phyloP scores from a whole-genome alignment of 1,140 invertebrate species.

The Eriosoma lanigerum region DNA sequence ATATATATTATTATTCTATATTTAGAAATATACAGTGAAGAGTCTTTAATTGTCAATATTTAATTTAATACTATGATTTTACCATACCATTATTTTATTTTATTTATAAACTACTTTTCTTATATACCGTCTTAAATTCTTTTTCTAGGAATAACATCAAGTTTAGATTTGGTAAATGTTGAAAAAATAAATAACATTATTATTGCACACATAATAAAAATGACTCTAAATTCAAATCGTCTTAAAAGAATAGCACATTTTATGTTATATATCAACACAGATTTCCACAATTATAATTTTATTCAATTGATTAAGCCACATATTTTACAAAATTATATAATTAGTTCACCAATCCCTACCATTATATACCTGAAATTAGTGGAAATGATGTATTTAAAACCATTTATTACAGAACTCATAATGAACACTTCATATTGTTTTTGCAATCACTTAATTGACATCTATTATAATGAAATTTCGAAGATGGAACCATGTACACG shows the following conservation, averaged over 20 bases:
- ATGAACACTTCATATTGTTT: constrained; percentile 23
- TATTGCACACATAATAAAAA: background rate
- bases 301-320: background rate
- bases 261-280: constrained; percentile 21
- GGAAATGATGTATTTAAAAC: background rate
- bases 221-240: background rate
- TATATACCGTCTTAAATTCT: too few species aligned
- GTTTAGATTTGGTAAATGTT: too few species aligned
- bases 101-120: too few species aligned
- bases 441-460: constrained; percentile 13
- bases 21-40: too few species aligned
- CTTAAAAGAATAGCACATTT: background rate
- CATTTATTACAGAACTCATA: background rate
- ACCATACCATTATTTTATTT: too few species aligned
- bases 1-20: too few species aligned
- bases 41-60: too few species aligned
- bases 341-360: background rate
- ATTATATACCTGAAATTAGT: background rate
- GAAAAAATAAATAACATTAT: background rate
- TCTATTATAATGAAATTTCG: background rate
- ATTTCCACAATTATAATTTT: background rate
- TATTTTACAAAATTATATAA: too few species aligned
- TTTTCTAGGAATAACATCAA: too few species aligned
- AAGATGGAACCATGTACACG: background rate
- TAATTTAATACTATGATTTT: too few species aligned